Percentiles rank a stretch among this genome's conserved stretches.
phyloP scores from a whole-genome alignment of 2,797 vertebrate species.

The Bradypus variegatus region DNA sequence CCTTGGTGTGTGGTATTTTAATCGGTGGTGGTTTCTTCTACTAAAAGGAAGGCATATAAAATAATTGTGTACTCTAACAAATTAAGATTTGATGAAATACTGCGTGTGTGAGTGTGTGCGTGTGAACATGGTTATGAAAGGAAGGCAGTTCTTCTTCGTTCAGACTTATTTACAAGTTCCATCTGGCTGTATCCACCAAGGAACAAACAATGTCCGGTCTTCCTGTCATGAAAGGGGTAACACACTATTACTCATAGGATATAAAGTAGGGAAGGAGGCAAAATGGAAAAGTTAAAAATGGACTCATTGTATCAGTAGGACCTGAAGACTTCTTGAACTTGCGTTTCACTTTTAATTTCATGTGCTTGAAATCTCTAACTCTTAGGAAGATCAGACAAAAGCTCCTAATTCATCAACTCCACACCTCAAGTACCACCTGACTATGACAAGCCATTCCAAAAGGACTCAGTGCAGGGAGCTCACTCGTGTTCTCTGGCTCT shows the following conservation, averaged over 20 bases:
- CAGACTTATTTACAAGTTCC: slow-evolving; percentile 34
- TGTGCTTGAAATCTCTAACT: not conserved
- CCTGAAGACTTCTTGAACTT: not conserved
- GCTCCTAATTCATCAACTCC: not conserved
- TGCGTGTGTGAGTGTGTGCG: not conserved
- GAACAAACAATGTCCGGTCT: not conserved
- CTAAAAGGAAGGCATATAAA: not conserved
- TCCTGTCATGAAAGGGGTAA: not conserved
- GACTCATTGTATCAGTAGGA: not conserved
- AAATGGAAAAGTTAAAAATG: not conserved
- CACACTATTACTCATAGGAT: not conserved
- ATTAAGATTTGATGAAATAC: not conserved
- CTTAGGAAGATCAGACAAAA: not conserved
- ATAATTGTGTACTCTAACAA: not conserved
- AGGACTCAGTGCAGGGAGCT: not conserved
- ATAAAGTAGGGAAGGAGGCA: not conserved
- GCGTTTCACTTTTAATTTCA: not conserved
- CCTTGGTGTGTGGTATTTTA: not conserved
- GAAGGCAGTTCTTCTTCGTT: not conserved
- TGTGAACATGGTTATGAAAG: not conserved
- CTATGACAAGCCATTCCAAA: not conserved
- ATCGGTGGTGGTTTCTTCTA: not conserved
- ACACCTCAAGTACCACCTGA: not conserved
- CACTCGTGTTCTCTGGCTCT: not conserved
- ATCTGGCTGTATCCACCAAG: slow-evolving; percentile 35